Percentiles rank a stretch among this genome's conserved stretches.
phyloP scores from a whole-genome alignment of 2,888 invertebrate species.

The Thelaira solivaga region DNA sequence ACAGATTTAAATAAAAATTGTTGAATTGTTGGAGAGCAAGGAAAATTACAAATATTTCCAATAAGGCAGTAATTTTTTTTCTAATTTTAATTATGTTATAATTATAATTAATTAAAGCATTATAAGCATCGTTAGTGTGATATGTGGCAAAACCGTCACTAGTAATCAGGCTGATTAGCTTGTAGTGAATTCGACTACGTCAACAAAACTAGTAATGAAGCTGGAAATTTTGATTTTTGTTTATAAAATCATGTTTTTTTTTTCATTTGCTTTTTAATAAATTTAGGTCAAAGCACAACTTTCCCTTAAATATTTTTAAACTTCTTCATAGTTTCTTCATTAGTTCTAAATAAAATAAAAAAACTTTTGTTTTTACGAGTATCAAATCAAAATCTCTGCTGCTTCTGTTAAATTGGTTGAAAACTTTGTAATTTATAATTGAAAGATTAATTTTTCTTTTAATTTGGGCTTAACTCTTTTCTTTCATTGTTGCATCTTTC shows the following conservation, averaged over 20 bases:
- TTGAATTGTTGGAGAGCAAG: background rate
- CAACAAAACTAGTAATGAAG: too few relatives aligned
- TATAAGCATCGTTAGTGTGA: too few relatives aligned
- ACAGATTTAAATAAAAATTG: background rate
- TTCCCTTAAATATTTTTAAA: conserved; percentile 4
- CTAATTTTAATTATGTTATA: background rate
- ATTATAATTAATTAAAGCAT: background rate
- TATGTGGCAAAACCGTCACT: too few relatives aligned
- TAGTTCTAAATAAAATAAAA: too few relatives aligned
- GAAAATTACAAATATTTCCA: background rate
- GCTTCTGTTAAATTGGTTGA: too few relatives aligned
- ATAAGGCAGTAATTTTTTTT: background rate
- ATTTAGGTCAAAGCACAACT: conserved; percentile 35
- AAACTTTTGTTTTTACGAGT: too few relatives aligned
- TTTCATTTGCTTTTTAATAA: background rate
- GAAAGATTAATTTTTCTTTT: background rate
- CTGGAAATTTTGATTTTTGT: too few relatives aligned
- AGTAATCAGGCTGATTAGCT: too few relatives aligned
- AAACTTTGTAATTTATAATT: conserved; percentile 1
- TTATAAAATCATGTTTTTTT: too few relatives aligned
- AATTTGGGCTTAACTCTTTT: background rate
- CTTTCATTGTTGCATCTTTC: background rate
- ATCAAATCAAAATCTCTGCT: too few relatives aligned
- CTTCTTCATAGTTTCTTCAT: background rate
- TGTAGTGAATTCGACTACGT: too few relatives aligned